Conservation (phyloP, 2,888 invertebrate genomes). For the Antheraea assamensis region DNA sequence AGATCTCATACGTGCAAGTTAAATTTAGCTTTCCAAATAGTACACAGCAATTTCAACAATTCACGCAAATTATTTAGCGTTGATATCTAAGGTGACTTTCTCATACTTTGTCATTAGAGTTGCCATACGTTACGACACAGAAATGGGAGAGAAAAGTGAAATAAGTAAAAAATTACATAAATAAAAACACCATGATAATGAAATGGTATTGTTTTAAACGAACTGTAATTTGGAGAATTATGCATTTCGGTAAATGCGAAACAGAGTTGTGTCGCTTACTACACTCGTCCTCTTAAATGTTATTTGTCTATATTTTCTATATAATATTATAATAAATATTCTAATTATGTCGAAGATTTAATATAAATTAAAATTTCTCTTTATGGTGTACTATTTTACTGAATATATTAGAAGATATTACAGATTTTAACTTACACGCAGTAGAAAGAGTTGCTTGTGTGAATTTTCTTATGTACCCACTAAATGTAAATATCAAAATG, state of each 20-base stretch:
- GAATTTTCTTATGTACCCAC: too few species aligned
- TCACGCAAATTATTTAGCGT: constrained; percentile 11
- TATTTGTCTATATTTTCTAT: too few species aligned
- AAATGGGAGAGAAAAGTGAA: neutral
- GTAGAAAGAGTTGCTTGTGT: too few species aligned
- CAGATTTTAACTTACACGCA: too few species aligned
- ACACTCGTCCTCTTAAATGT: too few species aligned
- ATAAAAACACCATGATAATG: neutral
- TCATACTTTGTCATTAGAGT: neutral
- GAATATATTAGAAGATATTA: too few species aligned
- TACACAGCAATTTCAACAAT: neutral
- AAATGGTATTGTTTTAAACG: neutral
- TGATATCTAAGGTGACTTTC: constrained; percentile 8
- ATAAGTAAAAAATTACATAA: neutral
- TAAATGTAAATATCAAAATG: too few species aligned
- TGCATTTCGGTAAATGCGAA: neutral
- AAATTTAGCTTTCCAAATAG: neutral
- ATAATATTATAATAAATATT: too few species aligned
- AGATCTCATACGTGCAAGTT: neutral
- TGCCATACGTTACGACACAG: neutral
- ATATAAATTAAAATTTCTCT: too few species aligned
- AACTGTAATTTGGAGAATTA: neutral
- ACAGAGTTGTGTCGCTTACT: neutral
- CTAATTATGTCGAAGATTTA: too few species aligned
- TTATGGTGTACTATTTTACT: too few species aligned